These are phyloP conservation scores for Polyploca ridens DNA, from an alignment of 2,888 invertebrate genomes.

Conservation along the genomic window DNA sequence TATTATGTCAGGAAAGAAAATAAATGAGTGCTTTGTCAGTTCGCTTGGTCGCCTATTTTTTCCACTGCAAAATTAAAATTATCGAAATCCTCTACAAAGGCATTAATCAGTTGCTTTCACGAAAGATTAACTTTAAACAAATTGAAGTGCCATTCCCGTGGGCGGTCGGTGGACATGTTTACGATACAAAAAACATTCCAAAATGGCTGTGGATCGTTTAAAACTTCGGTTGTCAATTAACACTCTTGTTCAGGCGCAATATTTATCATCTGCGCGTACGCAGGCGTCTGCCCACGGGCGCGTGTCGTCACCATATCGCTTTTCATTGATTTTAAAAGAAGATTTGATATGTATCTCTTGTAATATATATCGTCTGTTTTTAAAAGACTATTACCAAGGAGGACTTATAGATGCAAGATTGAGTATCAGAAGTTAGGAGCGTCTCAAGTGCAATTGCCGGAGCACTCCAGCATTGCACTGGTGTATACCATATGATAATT, in stretches of 20 bases:
- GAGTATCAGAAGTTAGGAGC: too few species aligned
- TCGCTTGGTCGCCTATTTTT: too few species aligned
- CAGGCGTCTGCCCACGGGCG: conserved; percentile 47
- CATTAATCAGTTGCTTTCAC: conserved; percentile 74
- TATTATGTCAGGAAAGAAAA: too few species aligned
- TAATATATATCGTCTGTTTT: conserved; percentile 4
- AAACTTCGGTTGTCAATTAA: conserved; percentile 62
- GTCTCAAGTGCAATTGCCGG: too few species aligned
- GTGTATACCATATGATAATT: too few species aligned
- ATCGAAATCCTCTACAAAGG: too few species aligned
- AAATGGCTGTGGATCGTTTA: conserved; percentile 45
- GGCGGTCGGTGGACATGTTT: conserved; percentile 65
- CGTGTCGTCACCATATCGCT: conserved; percentile 44
- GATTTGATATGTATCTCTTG: conserved; percentile 31
- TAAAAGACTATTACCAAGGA: neutral
- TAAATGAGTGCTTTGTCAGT: too few species aligned
- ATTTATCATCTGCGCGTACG: conserved; percentile 48
- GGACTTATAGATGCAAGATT: too few species aligned
- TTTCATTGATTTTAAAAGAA: conserved; percentile 33
- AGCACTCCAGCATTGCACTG: too few species aligned
- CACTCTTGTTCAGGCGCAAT: conserved; percentile 50
- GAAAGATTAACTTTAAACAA: conserved; percentile 76
- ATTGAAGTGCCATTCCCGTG: conserved; percentile 65
- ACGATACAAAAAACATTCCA: conserved; percentile 51
- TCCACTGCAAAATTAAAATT: too few species aligned